These are phyloP conservation scores for Rhizomys pruinosus DNA, from an alignment of 2,113 vertebrate species.

Conservation along the genomic window DNA sequence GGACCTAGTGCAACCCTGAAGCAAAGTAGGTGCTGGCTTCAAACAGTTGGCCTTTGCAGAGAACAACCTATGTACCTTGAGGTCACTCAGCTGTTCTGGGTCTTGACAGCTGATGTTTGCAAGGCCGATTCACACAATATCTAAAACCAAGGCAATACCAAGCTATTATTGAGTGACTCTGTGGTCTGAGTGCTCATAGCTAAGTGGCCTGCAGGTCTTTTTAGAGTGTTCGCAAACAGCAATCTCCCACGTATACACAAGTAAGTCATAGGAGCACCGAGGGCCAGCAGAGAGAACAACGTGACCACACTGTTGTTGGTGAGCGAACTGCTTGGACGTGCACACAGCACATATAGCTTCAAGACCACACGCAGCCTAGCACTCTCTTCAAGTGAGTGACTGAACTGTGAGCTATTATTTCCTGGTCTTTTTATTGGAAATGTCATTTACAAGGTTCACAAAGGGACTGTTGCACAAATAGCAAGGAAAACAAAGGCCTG, in stretches of 20 bases:
- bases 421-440: background rate
- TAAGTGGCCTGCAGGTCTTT: background rate
- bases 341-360: rapidly evolving
- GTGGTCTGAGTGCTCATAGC: background rate
- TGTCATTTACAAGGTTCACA: slow-evolving; percentile 9
- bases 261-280: background rate
- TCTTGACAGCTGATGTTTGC: background rate
- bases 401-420: background rate
- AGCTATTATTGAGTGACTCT: background rate
- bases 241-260: background rate
- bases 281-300: background rate
- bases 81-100: background rate
- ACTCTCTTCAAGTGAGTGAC: background rate
- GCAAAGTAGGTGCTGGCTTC: background rate
- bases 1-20: background rate
- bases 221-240: background rate
- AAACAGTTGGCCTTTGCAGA: background rate
- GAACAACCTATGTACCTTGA: background rate
- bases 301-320: rapidly evolving
- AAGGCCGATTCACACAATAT: background rate
- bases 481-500: background rate
- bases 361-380: rapidly evolving
- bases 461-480: background rate
- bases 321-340: rapidly evolving
- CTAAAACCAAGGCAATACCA: background rate